Evolutionary conservation across 2,888 invertebrate genomes (phyloP), one percentile per base, ranked within the genome.

Genomic region (Tetragonisca angustula): DNA sequence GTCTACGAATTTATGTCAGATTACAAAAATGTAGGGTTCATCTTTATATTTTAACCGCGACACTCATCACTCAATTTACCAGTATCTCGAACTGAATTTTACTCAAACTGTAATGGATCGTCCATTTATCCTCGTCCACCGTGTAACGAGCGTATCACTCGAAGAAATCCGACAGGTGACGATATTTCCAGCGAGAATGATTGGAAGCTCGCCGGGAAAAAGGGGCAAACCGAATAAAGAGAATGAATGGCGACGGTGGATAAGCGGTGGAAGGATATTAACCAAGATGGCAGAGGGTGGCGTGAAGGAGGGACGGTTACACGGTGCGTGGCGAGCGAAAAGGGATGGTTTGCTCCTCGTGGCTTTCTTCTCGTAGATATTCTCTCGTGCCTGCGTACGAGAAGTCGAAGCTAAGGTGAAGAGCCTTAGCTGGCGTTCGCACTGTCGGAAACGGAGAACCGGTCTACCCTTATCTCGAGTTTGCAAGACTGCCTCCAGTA

Each of bases 401-500:
- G 83, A 84, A 84, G 65, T 83, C 64, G 71, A 70, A 79, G 87
- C 78, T 75, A 84, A 86, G 87, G 87, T 64, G 86, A 87, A 90
- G 88, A 88, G 87, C 87, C 92, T 92, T 91, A 92, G 90, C 90
- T 90, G 81, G 87, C 91, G 91, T 91, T 92, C 92, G 90, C 92
- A 90, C 90, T 89, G 90, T 88, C 87, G 86, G 86, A 90, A 90
- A 88, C 88, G 88, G 85, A 87, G 89, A 84, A 91, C 87, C 88
- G 88, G 88, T 86, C 90, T 90, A 88, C 86, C 88, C 94, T 94
- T 94, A 94, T 94, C 94, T 93, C 90, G 87, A 92, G 90, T 94
- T 93, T 94, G 94, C 94, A 94, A 94, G 94, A 94, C 93, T 94
- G 94, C 91, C 93, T 93, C 91, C 92, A 89, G 93, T 94, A 94